phyloP scores from a whole-genome alignment of 30 jellyfish, hydroid and myxozoan genomes.

The Turritopsis dohrnii region DNA sequence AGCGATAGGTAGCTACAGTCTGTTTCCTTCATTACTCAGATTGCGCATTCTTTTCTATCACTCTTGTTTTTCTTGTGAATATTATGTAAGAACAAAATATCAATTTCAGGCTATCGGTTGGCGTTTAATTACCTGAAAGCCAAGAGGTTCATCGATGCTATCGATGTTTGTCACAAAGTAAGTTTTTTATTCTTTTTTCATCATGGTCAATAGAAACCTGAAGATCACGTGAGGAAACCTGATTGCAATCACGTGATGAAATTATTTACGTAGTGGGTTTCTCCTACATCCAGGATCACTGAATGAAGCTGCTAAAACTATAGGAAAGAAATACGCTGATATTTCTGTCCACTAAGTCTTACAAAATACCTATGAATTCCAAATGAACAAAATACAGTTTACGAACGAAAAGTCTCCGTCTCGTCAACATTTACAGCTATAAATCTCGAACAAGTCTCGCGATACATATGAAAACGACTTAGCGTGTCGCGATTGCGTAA shows the following conservation, averaged over 20 bases:
- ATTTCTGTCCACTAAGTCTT: too few relatives aligned
- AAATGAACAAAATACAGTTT: too few relatives aligned
- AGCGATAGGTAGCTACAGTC: slow-evolving; percentile 69
- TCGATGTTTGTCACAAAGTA: slow-evolving; percentile 93
- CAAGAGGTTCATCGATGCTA: slow-evolving; percentile 87
- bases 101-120: slow-evolving; percentile 71
- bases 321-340: background rate
- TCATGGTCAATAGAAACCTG: background rate
- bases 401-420: too few relatives aligned
- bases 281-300: background rate
- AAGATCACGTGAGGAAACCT: background rate
- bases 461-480: too few relatives aligned
- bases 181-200: background rate
- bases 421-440: too few relatives aligned
- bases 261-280: background rate
- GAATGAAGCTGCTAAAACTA: background rate
- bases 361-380: too few relatives aligned
- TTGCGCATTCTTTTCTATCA: too few relatives aligned
- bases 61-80: background rate
- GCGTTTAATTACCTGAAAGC: slow-evolving; percentile 93
- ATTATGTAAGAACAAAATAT: background rate
- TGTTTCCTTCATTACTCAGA: too few relatives aligned
- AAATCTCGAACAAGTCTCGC: too few relatives aligned
- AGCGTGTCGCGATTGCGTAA: too few relatives aligned
- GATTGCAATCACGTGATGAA: background rate